These are phyloP conservation scores for Charadrius vociferus DNA, from an alignment of 2,113 vertebrate genomes.

Conservation along the genomic window DNA sequence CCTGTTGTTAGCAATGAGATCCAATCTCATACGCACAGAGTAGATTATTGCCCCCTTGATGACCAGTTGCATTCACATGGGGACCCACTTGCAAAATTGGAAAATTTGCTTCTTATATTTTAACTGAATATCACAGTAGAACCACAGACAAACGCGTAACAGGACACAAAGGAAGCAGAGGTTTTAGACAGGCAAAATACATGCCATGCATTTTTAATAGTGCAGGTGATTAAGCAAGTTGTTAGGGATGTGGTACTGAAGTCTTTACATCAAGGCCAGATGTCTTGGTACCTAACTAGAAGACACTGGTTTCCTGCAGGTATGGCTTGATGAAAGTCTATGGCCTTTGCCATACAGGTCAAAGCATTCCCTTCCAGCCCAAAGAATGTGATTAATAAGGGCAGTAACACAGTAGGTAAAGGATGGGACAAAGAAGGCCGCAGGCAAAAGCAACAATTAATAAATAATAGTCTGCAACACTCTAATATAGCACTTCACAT, in stretches of 20 bases:
- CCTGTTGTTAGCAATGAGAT: not conserved
- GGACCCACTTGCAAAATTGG: not conserved
- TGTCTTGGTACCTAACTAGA: not conserved
- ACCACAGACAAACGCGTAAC: not conserved
- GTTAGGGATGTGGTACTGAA: not conserved
- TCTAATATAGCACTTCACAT: constrained; percentile 8
- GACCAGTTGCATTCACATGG: not conserved
- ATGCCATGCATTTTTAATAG: not conserved
- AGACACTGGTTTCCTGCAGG: not conserved
- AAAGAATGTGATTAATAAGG: not conserved
- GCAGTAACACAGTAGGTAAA: not conserved
- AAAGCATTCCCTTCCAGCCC: not conserved
- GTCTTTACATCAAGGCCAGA: not conserved
- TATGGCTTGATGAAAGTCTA: not conserved
- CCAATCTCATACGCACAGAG: not conserved
- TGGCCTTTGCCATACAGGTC: not conserved
- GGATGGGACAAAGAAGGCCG: not conserved
- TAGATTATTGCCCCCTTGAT: not conserved
- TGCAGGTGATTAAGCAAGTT: not conserved
- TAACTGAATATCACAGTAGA: not conserved
- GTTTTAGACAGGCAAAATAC: not conserved
- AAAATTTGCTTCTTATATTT: not conserved
- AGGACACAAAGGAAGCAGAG: not conserved
- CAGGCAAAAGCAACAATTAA: constrained; percentile 40
- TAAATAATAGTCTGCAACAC: constrained; percentile 42